Evolutionary conservation across 1,140 invertebrate species (phyloP).

Genomic region (Hylyphantes graminicola): DNA sequence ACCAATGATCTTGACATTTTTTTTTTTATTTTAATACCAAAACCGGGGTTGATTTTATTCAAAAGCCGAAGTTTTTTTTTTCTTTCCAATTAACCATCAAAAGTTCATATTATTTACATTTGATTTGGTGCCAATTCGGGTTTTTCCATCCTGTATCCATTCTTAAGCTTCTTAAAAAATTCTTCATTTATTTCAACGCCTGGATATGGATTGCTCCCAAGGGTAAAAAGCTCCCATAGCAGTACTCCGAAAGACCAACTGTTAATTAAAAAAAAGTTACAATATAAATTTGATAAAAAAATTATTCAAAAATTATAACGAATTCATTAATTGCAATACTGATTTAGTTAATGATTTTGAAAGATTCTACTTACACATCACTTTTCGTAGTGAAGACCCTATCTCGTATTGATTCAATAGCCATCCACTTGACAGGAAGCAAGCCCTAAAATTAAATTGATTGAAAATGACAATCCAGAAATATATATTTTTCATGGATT

Average conservation of each 20-base stretch:
- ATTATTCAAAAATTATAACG: no score
- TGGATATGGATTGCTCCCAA: constrained; percentile 82
- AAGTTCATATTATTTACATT: constrained; percentile 45
- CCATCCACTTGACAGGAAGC: constrained; percentile 73
- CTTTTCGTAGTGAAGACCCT: constrained; percentile 68
- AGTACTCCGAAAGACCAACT: constrained; percentile 83
- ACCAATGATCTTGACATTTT: no score
- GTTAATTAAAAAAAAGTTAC: constrained; percentile 10
- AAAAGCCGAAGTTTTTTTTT: background rate
- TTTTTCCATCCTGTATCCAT: constrained; percentile 78
- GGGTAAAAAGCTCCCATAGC: constrained; percentile 84
- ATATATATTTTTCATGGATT: background rate
- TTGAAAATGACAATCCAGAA: background rate
- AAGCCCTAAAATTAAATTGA: constrained; percentile 63
- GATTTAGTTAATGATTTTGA: background rate
- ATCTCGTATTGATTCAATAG: constrained; percentile 68
- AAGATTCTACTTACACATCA: constrained; percentile 66
- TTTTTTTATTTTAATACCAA: no score
- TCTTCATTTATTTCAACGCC: constrained; percentile 74
- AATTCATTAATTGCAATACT: background rate
- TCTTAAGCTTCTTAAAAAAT: constrained; percentile 75
- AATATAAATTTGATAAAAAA: background rate
- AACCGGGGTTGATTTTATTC: background rate
- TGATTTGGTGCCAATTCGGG: constrained; percentile 70
- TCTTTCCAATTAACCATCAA: background rate